Base-by-base conservation (phyloP, 2,113 vertebrate species). In the Piaya cayana region DNA sequence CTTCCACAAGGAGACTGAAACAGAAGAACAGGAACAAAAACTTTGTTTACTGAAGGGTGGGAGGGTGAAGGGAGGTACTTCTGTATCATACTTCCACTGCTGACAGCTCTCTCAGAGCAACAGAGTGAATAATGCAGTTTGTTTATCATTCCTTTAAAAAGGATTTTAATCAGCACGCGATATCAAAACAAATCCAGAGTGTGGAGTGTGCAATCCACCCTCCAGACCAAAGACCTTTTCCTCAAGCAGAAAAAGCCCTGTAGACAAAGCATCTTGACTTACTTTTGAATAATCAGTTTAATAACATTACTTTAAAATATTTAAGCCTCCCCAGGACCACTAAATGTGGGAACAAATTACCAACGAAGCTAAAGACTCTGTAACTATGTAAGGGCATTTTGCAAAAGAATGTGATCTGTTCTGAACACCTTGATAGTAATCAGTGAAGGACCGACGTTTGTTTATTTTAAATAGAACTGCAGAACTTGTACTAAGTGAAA, bases 21-120 rank as follows among this genome's bases (percentile, higher is more conserved):
- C 2, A 39, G 10, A 13, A 21, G 7, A 8, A 26, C 1, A 25
- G 8, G 1, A 64, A 58, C 4, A n/a, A 64, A 39, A 55, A 21
- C 47, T 9, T 42, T n/a, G 29, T 36, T 7, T 3, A 0, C 32
- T 10, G 25, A 6, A 5, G 63, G 42, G 18, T 6, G 47, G 34
- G 55, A 78, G 55, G 45, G 27, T 5, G 43, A 22, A 36, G n/a
- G 43, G 19, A 43, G 25, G 12, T 25, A 7, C 21, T 21, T 65
- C 64, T 21, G 6, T 7, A 16, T 16, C 50, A 11, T 5, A 7
- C 6, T 30, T 10, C 5, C 18, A 49, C 2, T 12, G 39, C 52
- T 1, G 1, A 8, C 45, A 55, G 49, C 27, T 36, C 0, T 0
- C 3, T 49, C 47, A 23, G 21, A 49, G 47, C 47, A 22, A 49